Percentiles rank a stretch among this genome's conserved stretches.
These are phyloP conservation scores for Pseudomyrmex sp. DNA, from an alignment of 1,140 invertebrate species.

Conservation along the genomic window DNA sequence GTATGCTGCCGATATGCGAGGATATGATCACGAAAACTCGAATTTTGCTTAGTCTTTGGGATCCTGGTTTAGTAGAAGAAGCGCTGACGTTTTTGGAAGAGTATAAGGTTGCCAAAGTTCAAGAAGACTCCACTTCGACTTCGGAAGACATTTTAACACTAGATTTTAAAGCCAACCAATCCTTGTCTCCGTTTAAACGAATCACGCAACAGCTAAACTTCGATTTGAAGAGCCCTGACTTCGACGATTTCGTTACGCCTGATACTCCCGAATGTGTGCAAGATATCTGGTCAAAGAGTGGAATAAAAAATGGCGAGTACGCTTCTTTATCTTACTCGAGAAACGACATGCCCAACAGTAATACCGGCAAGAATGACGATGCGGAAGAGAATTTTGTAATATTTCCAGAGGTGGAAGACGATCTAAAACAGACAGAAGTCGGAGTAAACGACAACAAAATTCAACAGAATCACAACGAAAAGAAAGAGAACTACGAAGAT, in stretches of 20 bases:
- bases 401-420: conserved; percentile 83
- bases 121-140: conserved; percentile 72
- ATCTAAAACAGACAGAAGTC: conserved; percentile 70
- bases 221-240: conserved; percentile 89
- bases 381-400: conserved; percentile 82
- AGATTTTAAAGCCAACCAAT: conserved; percentile 81
- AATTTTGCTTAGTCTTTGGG: conserved; percentile 92
- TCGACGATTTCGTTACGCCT: conserved; percentile 90
- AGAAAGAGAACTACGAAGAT: conserved; percentile 68
- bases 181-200: conserved; percentile 90
- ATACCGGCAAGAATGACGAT: conserved; percentile 11
- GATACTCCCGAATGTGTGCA: conserved; percentile 87
- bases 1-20: conserved; percentile 92
- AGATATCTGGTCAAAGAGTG: conserved; percentile 86
- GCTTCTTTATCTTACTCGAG: conserved; percentile 59
- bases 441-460: background rate
- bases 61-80: conserved; percentile 93
- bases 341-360: conserved; percentile 55
- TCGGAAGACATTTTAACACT: conserved; percentile 77
- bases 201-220: conserved; percentile 91
- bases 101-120: conserved; percentile 87
- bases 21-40: conserved; percentile 92
- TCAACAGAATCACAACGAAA: conserved; percentile 63
- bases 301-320: conserved; percentile 74
- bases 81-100: conserved; percentile 93